Conservation (phyloP, 2,113 vertebrate genomes). For the Neolamprologus modestus region DNA sequence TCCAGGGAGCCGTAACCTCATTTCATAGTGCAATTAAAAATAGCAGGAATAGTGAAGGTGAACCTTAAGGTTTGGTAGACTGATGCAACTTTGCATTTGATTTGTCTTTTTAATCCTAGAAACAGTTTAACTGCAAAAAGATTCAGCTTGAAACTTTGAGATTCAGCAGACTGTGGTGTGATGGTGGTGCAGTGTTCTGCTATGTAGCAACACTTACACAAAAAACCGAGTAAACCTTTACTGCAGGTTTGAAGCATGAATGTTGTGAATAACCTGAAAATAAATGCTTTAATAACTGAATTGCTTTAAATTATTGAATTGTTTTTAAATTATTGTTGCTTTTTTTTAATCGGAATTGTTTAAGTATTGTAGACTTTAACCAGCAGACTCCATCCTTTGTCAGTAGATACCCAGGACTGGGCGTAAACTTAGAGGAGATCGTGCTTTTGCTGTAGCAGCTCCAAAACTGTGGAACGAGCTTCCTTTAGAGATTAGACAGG, state of each 20-base stretch:
- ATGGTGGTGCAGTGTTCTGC: neutral
- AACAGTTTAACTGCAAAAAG: no score
- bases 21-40: neutral
- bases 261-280: neutral
- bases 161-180: neutral
- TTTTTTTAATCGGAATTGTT: rapidly evolving
- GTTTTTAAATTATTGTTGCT: neutral
- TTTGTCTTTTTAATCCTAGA: neutral
- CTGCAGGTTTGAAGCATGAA: neutral
- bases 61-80: neutral
- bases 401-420: no score
- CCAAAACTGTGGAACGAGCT: no score
- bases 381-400: neutral
- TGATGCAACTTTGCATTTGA: neutral
- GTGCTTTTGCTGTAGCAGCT: no score
- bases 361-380: neutral
- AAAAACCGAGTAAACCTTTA: neutral
- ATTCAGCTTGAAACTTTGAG: rapidly evolving
- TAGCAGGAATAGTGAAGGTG: neutral
- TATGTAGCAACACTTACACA: neutral
- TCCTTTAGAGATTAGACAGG: no score
- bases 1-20: neutral
- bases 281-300: neutral
- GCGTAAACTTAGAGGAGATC: no score
- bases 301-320: neutral